A percentile compares a stretch with the other conserved stretches of the same genome.
Conservation (phyloP, 2,113 vertebrate genomes). For the Natator depressus region DNA sequence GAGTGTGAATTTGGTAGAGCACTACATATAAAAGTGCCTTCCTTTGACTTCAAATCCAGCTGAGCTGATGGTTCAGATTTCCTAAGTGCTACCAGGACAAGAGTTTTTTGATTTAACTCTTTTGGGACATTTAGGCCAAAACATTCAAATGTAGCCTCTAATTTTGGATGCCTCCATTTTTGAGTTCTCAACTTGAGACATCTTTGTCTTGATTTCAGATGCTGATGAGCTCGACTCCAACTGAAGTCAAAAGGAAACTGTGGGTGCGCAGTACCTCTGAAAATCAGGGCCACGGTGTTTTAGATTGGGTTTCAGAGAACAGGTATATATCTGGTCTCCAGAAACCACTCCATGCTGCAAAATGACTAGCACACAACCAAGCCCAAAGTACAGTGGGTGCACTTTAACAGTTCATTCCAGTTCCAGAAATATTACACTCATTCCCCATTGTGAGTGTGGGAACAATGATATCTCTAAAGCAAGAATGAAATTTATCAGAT, state of each 20-base stretch:
- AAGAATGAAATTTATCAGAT: not conserved
- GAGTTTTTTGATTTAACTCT: slow-evolving; percentile 38
- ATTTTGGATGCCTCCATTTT: not conserved
- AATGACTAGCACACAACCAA: not conserved
- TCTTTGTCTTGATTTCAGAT: not conserved
- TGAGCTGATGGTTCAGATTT: not conserved
- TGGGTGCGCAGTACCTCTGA: not conserved
- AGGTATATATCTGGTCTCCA: not conserved
- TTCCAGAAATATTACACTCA: not conserved
- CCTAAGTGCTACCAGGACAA: not conserved
- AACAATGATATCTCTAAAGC: not conserved
- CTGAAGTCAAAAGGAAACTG: not conserved
- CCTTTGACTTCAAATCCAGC: not conserved
- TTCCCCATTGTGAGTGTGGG: not conserved
- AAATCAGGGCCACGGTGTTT: not conserved
- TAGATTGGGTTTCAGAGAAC: not conserved
- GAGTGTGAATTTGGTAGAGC: too few species aligned
- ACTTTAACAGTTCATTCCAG: not conserved
- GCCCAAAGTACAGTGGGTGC: not conserved
- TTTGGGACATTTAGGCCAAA: slow-evolving; percentile 33
- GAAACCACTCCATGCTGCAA: not conserved
- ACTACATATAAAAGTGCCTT: not conserved
- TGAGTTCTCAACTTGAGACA: not conserved
- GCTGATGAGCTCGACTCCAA: not conserved
- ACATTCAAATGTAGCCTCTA: not conserved